Evolutionary conservation across 2,113 vertebrate species (phyloP).

Genomic region (Urocitellus parryii): DNA sequence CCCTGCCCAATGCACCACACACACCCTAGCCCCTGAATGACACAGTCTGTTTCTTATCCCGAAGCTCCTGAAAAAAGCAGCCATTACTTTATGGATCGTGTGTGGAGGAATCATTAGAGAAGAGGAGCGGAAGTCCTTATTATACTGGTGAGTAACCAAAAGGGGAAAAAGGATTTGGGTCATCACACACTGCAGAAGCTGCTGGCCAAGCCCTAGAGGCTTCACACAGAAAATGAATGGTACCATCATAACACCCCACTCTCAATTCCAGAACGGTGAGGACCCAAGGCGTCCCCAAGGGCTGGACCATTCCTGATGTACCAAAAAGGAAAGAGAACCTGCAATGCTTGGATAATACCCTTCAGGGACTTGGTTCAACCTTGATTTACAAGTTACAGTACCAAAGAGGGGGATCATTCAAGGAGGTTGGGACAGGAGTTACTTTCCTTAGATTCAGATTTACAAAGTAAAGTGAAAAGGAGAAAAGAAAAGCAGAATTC

Average conservation of each 20-base stretch:
- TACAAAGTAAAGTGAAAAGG: neutral
- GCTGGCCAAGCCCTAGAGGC: neutral
- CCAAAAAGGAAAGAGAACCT: neutral
- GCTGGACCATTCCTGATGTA: neutral
- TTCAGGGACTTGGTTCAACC: neutral
- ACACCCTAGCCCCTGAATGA: neutral
- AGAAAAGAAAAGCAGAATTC: neutral
- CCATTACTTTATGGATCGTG: neutral
- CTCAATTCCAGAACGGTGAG: neutral
- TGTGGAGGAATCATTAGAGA: neutral
- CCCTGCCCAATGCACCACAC: neutral
- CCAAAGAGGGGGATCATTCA: neutral
- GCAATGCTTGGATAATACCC: neutral
- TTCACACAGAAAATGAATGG: accelerated
- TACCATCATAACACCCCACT: neutral
- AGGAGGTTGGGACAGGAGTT: neutral
- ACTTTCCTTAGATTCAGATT: neutral
- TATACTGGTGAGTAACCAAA: neutral
- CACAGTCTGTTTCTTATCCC: neutral
- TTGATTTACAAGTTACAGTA: neutral
- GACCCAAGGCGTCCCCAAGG: neutral
- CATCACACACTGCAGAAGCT: neutral
- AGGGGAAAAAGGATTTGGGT: neutral
- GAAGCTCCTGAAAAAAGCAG: neutral
- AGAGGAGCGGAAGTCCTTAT: neutral